Percentiles rank a stretch among this genome's conserved stretches.
phyloP scores from a whole-genome alignment of 1,140 invertebrate genomes.

The Patella vulgata region DNA sequence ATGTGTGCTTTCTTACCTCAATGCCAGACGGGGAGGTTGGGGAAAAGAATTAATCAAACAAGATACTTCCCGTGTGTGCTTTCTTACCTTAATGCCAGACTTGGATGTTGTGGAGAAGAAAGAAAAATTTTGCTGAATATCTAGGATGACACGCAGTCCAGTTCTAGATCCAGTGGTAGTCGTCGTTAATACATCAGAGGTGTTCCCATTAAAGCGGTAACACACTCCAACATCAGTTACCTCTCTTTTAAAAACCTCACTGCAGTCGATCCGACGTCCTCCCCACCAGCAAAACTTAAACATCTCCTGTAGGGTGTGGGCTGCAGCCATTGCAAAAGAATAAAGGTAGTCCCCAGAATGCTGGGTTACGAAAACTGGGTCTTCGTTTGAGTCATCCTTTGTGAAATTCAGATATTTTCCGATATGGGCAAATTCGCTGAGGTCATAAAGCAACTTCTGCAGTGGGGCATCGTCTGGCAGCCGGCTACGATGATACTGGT shows the following conservation, averaged over 20 bases:
- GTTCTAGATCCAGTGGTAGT: neutral
- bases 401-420: neutral
- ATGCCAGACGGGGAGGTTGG: neutral
- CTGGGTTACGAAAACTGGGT: too few relatives aligned
- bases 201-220: conserved; percentile 12
- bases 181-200: neutral
- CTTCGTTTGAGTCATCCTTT: neutral
- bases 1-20: conserved; percentile 9
- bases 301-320: conserved; percentile 9
- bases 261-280: neutral
- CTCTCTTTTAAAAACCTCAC: neutral
- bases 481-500: conserved; percentile 10
- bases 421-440: conserved; percentile 2
- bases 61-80: too few relatives aligned
- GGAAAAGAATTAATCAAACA: too few relatives aligned
- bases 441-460: neutral
- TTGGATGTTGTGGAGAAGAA: conserved; percentile 1
- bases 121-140: conserved; percentile 11
- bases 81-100: conserved; percentile 13
- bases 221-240: conserved; percentile 14
- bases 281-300: neutral
- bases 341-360: conserved; percentile 4
- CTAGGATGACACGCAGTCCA: conserved; percentile 5
- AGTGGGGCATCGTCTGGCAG: neutral
- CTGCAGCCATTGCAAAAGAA: conserved; percentile 3